Percentiles rank a stretch among this genome's conserved stretches.
These are phyloP conservation scores for Trypoxylon attenuatum DNA, from an alignment of 2,888 invertebrate species.

Conservation along the genomic window DNA sequence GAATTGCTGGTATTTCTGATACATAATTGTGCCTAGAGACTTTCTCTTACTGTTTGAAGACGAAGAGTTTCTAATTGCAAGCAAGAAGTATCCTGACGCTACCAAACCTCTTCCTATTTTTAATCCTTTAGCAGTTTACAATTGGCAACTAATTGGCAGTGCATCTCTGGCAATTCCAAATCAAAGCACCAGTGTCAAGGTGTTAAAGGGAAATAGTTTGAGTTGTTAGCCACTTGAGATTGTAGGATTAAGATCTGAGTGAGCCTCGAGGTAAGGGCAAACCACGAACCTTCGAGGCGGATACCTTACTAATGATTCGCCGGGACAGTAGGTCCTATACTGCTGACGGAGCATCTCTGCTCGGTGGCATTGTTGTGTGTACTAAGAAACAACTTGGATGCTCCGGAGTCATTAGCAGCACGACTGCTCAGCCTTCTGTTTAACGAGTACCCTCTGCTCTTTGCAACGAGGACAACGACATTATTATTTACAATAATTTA, in stretches of 20 bases:
- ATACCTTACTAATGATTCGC: conserved; percentile 57
- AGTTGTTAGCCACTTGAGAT: conserved; percentile 8
- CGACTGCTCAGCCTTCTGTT: conserved; percentile 61
- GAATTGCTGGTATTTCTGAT: too few relatives aligned
- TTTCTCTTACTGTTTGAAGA: too few relatives aligned
- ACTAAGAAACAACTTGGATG: conserved; percentile 48
- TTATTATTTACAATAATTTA: conserved; percentile 52
- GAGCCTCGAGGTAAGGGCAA: conserved; percentile 27
- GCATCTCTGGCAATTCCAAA: too few relatives aligned
- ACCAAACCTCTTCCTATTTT: too few relatives aligned
- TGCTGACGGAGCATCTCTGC: conserved; percentile 54
- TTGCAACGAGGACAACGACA: too few relatives aligned
- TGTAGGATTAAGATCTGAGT: conserved; percentile 28
- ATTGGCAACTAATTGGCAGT: too few relatives aligned
- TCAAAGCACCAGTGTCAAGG: too few relatives aligned
- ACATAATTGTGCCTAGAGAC: too few relatives aligned
- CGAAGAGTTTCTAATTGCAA: too few relatives aligned
- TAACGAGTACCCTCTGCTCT: conserved; percentile 57
- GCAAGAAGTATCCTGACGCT: too few relatives aligned
- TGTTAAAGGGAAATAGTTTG: too few relatives aligned
- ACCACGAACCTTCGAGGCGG: conserved; percentile 37
- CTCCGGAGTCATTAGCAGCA: conserved; percentile 53
- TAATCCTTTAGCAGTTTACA: too few relatives aligned
- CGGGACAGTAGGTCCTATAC: conserved; percentile 45
- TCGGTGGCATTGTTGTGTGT: conserved; percentile 51